Percentiles rank a stretch among this genome's conserved stretches.
These are phyloP conservation scores for Phortica okadai DNA, from an alignment of 2,888 invertebrate genomes.

Conservation along the genomic window DNA sequence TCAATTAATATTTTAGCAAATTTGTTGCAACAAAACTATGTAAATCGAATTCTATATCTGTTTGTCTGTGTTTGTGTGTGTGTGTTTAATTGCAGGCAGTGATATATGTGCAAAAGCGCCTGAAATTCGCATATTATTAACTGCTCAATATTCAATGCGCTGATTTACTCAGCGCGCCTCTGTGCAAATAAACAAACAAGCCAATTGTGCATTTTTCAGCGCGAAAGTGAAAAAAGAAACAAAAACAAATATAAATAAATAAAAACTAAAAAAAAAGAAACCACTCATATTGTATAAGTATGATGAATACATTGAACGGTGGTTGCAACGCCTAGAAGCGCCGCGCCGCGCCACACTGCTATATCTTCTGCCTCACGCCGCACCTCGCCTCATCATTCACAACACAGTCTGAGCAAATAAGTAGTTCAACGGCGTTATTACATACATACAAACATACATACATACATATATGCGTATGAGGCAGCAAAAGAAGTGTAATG, in stretches of 20 bases:
- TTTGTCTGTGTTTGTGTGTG: conserved; percentile 6
- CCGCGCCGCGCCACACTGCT: neutral
- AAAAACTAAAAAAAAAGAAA: conserved; percentile 12
- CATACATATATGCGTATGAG: conserved; percentile 13
- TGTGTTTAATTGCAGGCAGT: conserved; percentile 24
- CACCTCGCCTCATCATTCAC: neutral
- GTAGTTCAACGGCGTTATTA: conserved; percentile 52
- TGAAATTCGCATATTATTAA: conserved; percentile 47
- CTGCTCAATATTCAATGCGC: conserved; percentile 42
- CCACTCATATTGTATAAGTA: neutral
- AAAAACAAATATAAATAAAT: conserved; percentile 13
- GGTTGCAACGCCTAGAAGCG: conserved; percentile 12
- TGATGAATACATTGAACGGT: conserved; percentile 9
- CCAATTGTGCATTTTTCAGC: conserved; percentile 27
- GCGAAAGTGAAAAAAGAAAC: conserved; percentile 22
- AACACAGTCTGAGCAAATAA: conserved; percentile 12
- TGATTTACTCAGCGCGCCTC: conserved; percentile 26
- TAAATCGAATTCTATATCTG: neutral
- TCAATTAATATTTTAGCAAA: no score
- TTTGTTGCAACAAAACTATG: neutral
- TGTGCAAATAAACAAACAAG: conserved; percentile 55
- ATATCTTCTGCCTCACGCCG: neutral
- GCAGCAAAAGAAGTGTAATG: conserved; percentile 31
- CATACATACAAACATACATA: neutral
- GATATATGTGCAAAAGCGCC: conserved; percentile 15